Base-by-base conservation (phyloP, 2,888 invertebrate species). In the Nymphalis polychloros region DNA sequence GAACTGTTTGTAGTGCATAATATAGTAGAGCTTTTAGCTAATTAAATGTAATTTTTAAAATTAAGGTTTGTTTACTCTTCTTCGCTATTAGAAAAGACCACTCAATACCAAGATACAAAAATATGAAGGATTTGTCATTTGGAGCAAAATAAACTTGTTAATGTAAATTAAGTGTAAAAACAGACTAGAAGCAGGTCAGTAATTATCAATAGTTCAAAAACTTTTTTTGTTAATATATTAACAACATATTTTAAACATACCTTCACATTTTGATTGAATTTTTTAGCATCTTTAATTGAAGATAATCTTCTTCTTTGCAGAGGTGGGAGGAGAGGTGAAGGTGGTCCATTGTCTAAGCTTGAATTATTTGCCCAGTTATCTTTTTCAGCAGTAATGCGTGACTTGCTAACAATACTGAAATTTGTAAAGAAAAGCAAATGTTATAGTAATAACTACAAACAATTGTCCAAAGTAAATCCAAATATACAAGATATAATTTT, bases 261-360 rank as follows among this genome's bases (percentile, higher is more conserved):
- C 89, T 88, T 88, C 73, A 80, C 78, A 80, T 81, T 83, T 69
- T 89, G 87, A 75, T 85, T 74, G 63, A 85, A 75, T 80, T 89
- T 90, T 85, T 91, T 91, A 84, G 87, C 86, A 88, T 91, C 92
- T 88, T 92, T 92, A 70, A 90, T 79, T 55, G 92, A 92, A 76
- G 92, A 92, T 78, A 92, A 87, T 87, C 92, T 89, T 86, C 91
- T 79, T 86, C 91, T 89, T 84, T 90, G 90, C 72, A 85, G 81
- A 19, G 90, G 90, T 80, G 90, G 90, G 79, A 89, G 82, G 69
- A 87, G 85, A 41, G 92, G 90, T 46, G 92, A 91, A 19, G 86
- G 85, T 0, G 91, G 91, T 23, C 88, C 90, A 71, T 88, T 90
- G 76, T 87, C 86, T 16, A 84, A 68, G 72, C 74, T 82, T 0